These are phyloP conservation scores for Eledona agricola DNA, from an alignment of 2,888 invertebrate genomes.

Conservation along the genomic window DNA sequence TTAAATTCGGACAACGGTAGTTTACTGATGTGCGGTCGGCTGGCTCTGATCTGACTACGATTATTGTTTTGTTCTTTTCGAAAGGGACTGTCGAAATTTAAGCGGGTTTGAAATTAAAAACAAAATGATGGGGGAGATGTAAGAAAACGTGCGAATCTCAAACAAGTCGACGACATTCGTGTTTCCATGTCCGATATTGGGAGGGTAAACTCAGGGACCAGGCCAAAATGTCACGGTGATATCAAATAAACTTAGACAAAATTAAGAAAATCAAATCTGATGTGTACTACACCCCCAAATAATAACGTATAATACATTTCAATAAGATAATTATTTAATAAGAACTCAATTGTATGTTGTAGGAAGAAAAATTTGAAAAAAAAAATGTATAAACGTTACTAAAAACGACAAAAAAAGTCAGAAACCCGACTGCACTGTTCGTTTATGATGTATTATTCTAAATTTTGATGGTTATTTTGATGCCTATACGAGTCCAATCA, in stretches of 20 bases:
- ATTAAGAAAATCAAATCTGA: conserved; percentile 61
- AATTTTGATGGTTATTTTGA: conserved; percentile 49
- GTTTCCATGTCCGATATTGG: conserved; percentile 48
- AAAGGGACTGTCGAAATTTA: conserved; percentile 11
- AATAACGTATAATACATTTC: conserved; percentile 60
- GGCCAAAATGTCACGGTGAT: conserved; percentile 65
- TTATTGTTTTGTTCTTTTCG: conserved; percentile 24
- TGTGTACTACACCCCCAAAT: conserved; percentile 57
- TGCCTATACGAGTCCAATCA: conserved; percentile 46
- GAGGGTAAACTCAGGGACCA: conserved; percentile 66
- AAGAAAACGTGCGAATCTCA: conserved; percentile 50
- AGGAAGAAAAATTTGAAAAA: conserved; percentile 51
- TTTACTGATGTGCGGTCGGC: conserved; percentile 38
- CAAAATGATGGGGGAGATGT: too few relatives aligned
- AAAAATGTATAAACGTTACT: conserved; percentile 50
- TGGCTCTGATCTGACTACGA: conserved; percentile 44
- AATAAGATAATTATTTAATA: conserved; percentile 56
- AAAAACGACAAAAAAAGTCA: conserved; percentile 45
- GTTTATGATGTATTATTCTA: conserved; percentile 48
- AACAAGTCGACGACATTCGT: conserved; percentile 42
- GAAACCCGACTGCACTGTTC: conserved; percentile 56
- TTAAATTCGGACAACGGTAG: conserved; percentile 37
- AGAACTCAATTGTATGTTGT: conserved; percentile 61
- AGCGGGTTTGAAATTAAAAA: conserved; percentile 25
- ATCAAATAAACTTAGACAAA: conserved; percentile 62